A percentile compares a stretch with the other conserved stretches of the same genome.
Evolutionary conservation across 2,797 vertebrate genomes (phyloP).

Genomic region (Myoxocephalus aenaeus): DNA sequence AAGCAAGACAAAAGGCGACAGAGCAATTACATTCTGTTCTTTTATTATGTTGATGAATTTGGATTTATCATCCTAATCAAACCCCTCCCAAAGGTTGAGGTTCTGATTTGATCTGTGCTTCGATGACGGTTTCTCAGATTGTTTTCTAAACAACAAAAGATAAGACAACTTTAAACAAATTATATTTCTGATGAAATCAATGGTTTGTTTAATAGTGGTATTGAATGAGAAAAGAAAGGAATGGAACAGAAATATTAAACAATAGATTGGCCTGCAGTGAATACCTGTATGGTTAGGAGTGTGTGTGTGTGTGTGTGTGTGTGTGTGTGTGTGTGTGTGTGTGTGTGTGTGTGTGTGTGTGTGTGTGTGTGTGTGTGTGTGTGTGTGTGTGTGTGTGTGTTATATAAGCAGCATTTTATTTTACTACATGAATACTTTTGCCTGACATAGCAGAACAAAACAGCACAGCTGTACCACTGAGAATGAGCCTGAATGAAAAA

Average conservation of each 20-base stretch:
- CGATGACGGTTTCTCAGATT: neutral
- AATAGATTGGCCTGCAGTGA: no score
- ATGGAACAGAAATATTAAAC: neutral
- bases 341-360: no score
- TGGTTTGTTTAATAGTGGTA: neutral
- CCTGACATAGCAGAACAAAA: neutral
- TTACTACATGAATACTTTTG: neutral
- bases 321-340: no score
- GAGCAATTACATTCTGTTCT: neutral
- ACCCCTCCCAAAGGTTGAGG: neutral
- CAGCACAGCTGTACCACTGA: neutral
- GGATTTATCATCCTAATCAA: neutral
- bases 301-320: no score
- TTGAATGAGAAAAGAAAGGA: neutral
- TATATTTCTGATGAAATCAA: no score
- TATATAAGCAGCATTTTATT: no score
- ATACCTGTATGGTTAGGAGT: no score
- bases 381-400: no score
- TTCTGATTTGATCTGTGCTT: constrained; percentile 1
- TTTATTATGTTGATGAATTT: neutral
- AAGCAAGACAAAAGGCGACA: neutral
- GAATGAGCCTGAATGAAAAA: neutral
- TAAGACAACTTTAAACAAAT: no score
- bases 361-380: no score
- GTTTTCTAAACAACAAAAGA: neutral